Percentiles rank a stretch among this genome's conserved stretches.
phyloP scores from a whole-genome alignment of 2,888 invertebrate genomes.

The Lomographa bimaculata region DNA sequence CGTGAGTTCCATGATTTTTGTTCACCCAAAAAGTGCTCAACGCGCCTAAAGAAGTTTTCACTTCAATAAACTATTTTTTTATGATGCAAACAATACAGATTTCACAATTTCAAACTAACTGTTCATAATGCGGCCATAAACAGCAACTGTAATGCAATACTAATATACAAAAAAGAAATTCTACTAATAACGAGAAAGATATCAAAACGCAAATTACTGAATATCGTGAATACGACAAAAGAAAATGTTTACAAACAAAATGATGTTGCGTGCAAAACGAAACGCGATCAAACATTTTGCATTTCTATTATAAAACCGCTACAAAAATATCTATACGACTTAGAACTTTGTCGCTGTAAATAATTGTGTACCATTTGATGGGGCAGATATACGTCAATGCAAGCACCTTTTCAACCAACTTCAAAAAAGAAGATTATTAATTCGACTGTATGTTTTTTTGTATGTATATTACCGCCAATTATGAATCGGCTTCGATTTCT shows the following conservation, averaged over 20 bases:
- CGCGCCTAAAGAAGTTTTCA: too few relatives aligned
- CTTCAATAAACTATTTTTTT: too few relatives aligned
- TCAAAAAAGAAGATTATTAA: too few relatives aligned
- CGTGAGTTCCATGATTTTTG: too few relatives aligned
- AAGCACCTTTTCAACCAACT: too few relatives aligned
- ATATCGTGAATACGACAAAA: conserved; percentile 16
- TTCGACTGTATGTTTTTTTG: background rate
- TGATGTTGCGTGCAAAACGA: conserved; percentile 22
- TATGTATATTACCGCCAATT: too few relatives aligned
- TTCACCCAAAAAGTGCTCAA: too few relatives aligned
- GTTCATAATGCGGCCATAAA: conserved; percentile 5
- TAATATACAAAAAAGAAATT: too few relatives aligned
- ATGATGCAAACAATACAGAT: too few relatives aligned
- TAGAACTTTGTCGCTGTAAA: conserved; percentile 3
- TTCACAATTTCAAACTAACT: conserved; percentile 2
- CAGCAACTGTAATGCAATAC: background rate
- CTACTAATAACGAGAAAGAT: conserved; percentile 6
- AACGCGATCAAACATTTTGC: conserved; percentile 7
- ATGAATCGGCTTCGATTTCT: too few relatives aligned
- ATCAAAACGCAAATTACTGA: conserved; percentile 18
- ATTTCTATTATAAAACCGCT: conserved; percentile 11
- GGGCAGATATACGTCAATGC: too few relatives aligned
- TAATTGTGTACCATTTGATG: too few relatives aligned
- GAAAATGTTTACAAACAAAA: conserved; percentile 32
- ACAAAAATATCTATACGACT: background rate